Percentiles rank a stretch among this genome's conserved stretches.
These are phyloP conservation scores for Sebastes cheni DNA, from an alignment of 2,797 vertebrate genomes.

Conservation along the genomic window DNA sequence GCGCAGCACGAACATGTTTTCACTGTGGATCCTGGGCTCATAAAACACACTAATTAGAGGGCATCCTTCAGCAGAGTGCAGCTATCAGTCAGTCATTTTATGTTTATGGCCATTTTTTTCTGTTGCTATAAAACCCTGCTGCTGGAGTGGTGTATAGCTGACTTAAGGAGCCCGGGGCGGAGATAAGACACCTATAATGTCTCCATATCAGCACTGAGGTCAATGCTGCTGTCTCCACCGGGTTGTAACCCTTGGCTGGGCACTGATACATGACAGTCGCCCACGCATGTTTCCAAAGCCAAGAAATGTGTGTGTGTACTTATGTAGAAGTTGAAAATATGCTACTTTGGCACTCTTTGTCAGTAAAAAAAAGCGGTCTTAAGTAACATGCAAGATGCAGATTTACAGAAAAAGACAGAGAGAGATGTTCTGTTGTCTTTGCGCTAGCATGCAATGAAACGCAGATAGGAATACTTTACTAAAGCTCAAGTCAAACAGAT, in stretches of 20 bases:
- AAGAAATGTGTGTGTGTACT: conserved; percentile 11
- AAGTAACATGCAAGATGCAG: conserved; percentile 28
- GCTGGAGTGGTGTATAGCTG: conserved; percentile 47
- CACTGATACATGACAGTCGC: conserved; percentile 32
- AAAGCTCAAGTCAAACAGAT: conserved; percentile 55
- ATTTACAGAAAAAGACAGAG: neutral
- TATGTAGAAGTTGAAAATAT: neutral
- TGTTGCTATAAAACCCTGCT: conserved; percentile 56
- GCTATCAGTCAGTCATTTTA: conserved; percentile 76
- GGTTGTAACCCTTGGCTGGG: conserved; percentile 67
- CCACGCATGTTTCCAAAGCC: conserved; percentile 49
- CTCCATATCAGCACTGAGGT: conserved; percentile 60
- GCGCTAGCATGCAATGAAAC: conserved; percentile 28
- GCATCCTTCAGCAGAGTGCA: conserved; percentile 70
- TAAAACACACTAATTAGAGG: conserved; percentile 78
- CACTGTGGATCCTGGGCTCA: conserved; percentile 66
- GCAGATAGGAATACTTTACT: conserved; percentile 7
- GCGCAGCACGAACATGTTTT: conserved; percentile 64
- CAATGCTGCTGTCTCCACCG: conserved; percentile 44
- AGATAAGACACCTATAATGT: conserved; percentile 70
- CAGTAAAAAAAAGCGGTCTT: neutral
- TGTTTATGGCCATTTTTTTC: conserved; percentile 71
- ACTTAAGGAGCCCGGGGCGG: conserved; percentile 36
- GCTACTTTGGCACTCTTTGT: neutral
- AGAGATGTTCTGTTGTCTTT: neutral